Evolutionary conservation across 2,888 invertebrate genomes (phyloP).

Genomic region (Gymnoscelis rufifasciata): DNA sequence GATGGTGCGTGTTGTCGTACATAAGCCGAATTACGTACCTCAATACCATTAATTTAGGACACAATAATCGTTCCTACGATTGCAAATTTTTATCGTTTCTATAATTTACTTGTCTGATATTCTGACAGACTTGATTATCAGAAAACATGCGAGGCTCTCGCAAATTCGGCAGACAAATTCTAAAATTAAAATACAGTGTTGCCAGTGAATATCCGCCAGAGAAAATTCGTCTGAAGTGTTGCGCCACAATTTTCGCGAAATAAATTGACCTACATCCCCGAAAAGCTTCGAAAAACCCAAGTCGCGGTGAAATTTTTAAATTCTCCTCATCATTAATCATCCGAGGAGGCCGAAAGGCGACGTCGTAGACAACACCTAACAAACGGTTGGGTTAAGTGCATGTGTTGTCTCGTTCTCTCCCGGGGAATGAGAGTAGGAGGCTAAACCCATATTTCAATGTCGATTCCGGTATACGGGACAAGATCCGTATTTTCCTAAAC

Average conservation of each 20-base stretch:
- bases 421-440: constrained; percentile 33
- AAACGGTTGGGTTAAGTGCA: constrained; percentile 51
- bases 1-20: constrained; percentile 15
- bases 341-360: constrained; percentile 48
- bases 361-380: constrained; percentile 55
- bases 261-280: constrained; percentile 25
- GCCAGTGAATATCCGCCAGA: neutral
- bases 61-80: neutral
- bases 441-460: constrained; percentile 53
- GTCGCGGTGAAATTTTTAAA: constrained; percentile 48
- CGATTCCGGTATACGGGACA: constrained; percentile 52
- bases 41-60: neutral
- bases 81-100: constrained; percentile 12
- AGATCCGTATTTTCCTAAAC: constrained; percentile 53
- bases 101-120: constrained; percentile 2
- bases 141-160: neutral
- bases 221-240: constrained; percentile 2
- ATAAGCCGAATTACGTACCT: neutral
- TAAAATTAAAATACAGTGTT: neutral
- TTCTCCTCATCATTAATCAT: constrained; percentile 58
- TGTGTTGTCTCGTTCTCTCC: constrained; percentile 34
- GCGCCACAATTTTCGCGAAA: constrained; percentile 15
- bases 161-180: neutral
- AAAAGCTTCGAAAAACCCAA: constrained; percentile 23
- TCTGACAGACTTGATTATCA: neutral